phyloP scores from a whole-genome alignment of 2,113 vertebrate genomes.

The Nothocercus julius region DNA sequence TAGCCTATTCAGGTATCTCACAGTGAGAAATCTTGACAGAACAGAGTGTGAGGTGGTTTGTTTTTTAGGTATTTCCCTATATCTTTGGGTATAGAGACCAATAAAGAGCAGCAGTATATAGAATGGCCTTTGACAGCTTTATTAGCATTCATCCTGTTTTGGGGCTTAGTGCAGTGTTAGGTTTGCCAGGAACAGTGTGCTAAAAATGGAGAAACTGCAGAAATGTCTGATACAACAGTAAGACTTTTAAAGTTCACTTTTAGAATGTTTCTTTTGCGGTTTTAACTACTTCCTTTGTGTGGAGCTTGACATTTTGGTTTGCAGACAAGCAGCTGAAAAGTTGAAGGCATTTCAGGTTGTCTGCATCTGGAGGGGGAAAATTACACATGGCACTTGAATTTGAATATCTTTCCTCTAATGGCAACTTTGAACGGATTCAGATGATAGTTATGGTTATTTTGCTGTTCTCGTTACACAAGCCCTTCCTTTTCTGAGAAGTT shows the following conservation, averaged over 20 bases:
- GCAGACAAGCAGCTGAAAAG: not conserved
- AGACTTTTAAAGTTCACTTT: not conserved
- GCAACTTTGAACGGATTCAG: conserved; percentile 13
- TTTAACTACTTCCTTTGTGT: conserved; percentile 51
- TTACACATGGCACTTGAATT: not conserved
- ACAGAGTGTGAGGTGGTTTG: not conserved
- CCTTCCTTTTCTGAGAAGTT: not conserved
- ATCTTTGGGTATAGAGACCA: not conserved
- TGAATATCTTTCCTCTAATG: not conserved
- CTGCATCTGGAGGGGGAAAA: not conserved
- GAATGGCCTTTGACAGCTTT: not conserved
- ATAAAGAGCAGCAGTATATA: not conserved
- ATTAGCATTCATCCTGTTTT: not conserved
- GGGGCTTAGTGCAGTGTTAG: not conserved
- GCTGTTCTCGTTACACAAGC: not conserved
- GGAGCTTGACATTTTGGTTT: conserved; percentile 27
- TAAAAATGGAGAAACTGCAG: not conserved
- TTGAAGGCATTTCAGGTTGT: not conserved
- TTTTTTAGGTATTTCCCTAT: not conserved
- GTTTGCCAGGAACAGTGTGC: not conserved
- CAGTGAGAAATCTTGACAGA: not conserved
- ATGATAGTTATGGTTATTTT: not conserved
- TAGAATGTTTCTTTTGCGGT: conserved; percentile 5
- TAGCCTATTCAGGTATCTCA: not conserved
- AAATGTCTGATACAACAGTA: not conserved